Conservation (phyloP, 2,797 vertebrate genomes). For the Scyliorhinus canicula region DNA sequence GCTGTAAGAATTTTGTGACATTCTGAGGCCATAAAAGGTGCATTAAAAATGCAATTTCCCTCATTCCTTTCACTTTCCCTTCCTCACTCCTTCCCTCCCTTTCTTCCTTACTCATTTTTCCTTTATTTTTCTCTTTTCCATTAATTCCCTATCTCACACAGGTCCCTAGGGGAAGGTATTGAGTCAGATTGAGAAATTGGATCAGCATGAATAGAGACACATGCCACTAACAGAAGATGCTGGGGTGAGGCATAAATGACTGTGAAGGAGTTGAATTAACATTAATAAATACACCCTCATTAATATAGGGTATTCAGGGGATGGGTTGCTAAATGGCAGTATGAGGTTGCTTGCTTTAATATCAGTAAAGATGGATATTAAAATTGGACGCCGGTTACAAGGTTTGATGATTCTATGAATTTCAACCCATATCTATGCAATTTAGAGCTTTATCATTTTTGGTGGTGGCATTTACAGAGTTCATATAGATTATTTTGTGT, state of each 20-base stretch:
- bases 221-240: neutral
- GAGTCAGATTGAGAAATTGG: neutral
- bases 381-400: neutral
- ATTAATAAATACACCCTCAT: neutral
- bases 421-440: neutral
- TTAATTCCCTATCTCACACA: neutral
- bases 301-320: neutral
- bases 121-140: neutral
- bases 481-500: neutral
- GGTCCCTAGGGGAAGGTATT: neutral
- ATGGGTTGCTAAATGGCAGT: neutral
- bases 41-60: neutral
- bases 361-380: neutral
- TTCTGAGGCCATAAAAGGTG: neutral
- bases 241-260: neutral
- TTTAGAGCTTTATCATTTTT: neutral
- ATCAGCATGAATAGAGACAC: neutral
- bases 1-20: neutral
- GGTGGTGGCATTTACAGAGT: neutral
- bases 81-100: neutral
- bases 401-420: neutral
- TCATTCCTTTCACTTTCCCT: neutral
- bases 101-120: neutral
- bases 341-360: neutral
- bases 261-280: neutral